Percentiles rank a stretch among this genome's conserved stretches.
These are phyloP conservation scores for Chaitophorus viminalis DNA, from an alignment of 2,888 invertebrate species.

Conservation along the genomic window DNA sequence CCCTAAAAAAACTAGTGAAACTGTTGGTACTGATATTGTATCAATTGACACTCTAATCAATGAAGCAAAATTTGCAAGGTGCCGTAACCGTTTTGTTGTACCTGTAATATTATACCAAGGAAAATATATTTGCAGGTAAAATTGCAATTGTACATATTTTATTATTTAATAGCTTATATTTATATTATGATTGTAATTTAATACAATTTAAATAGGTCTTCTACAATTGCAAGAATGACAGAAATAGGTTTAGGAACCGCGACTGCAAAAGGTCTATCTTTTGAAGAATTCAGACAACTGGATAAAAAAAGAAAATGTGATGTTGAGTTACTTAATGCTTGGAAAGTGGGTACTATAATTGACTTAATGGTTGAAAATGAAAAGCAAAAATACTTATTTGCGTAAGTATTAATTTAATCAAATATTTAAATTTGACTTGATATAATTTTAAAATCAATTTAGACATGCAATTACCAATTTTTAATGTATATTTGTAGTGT, in stretches of 20 bases:
- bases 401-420: slow-evolving; percentile 71
- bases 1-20: slow-evolving; percentile 33
- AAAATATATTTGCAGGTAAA: slow-evolving; percentile 74
- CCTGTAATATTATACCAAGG: slow-evolving; percentile 82
- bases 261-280: slow-evolving; percentile 64
- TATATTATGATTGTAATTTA: background rate
- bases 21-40: slow-evolving; percentile 37
- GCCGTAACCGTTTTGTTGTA: slow-evolving; percentile 79
- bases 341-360: slow-evolving; percentile 78
- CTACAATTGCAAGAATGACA: slow-evolving; percentile 78
- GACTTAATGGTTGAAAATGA: slow-evolving; percentile 88
- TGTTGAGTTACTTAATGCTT: slow-evolving; percentile 76
- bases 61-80: slow-evolving; percentile 77
- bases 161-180: background rate
- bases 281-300: slow-evolving; percentile 72
- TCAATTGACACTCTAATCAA: slow-evolving; percentile 50
- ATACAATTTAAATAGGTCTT: slow-evolving; percentile 70
- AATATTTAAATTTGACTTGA: background rate
- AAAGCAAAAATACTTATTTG: slow-evolving; percentile 82
- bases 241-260: slow-evolving; percentile 80
- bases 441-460: background rate
- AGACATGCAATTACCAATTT: background rate
- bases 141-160: background rate
- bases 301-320: slow-evolving; percentile 76
- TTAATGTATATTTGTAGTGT: slow-evolving; percentile 71